These are phyloP conservation scores for Prosapia bicincta DNA, from an alignment of 2,888 invertebrate genomes.

Conservation along the genomic window DNA sequence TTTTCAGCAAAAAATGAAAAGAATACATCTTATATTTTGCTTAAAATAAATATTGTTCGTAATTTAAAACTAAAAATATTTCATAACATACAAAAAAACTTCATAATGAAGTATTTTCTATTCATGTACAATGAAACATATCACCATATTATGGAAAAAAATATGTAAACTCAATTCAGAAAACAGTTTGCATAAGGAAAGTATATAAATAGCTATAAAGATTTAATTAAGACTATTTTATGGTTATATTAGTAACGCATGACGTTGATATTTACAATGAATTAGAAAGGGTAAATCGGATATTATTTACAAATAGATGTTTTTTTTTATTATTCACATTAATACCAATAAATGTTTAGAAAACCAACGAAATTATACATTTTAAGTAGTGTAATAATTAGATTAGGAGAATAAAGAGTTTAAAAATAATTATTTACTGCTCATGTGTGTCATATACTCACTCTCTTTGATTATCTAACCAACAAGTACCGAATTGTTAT, in stretches of 20 bases:
- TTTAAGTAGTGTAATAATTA: not conserved
- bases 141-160: too few species aligned
- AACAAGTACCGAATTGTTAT: not conserved
- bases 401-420: not conserved
- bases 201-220: too few species aligned
- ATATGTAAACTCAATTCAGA: too few species aligned
- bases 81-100: too few species aligned
- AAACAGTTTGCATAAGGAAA: too few species aligned
- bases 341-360: not conserved
- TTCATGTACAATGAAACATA: too few species aligned
- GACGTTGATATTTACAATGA: not conserved
- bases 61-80: too few species aligned
- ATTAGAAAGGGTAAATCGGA: not conserved
- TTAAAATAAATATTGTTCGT: too few species aligned
- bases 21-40: too few species aligned
- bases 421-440: not conserved
- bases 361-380: not conserved
- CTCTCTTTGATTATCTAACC: not conserved
- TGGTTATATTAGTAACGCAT: not conserved
- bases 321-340: not conserved
- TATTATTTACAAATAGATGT: not conserved
- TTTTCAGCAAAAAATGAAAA: too few species aligned
- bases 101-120: too few species aligned
- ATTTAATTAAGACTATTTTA: too few species aligned
- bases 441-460: not conserved